These are phyloP conservation scores for Gasteruption jaculator DNA, from an alignment of 2,888 invertebrate genomes.

Conservation along the genomic window DNA sequence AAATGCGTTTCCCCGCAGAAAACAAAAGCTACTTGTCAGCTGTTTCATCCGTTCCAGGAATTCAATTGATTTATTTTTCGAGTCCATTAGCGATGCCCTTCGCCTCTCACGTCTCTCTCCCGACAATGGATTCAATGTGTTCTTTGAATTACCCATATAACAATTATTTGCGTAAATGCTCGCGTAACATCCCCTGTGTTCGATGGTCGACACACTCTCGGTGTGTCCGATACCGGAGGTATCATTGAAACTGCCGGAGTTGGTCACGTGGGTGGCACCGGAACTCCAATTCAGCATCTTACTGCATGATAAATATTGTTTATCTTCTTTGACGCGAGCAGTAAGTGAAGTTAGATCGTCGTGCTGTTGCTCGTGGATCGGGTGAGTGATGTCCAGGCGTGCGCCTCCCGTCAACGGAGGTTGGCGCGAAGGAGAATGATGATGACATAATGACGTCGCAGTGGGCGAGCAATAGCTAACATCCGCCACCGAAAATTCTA, in stretches of 20 bases:
- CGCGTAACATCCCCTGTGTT: conserved; percentile 9
- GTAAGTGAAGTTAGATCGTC: conserved; percentile 32
- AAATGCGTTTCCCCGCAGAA: too few species aligned
- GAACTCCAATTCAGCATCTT: conserved; percentile 42
- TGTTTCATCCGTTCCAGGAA: too few species aligned
- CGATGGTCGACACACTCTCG: conserved; percentile 3
- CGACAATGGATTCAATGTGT: too few species aligned
- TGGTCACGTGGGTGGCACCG: conserved; percentile 45
- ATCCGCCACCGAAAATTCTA: conserved; percentile 52
- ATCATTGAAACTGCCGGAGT: too few species aligned
- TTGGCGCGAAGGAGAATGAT: conserved; percentile 49
- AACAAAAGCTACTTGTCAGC: too few species aligned
- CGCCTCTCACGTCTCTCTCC: too few species aligned
- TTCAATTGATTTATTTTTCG: too few species aligned
- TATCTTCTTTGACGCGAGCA: conserved; percentile 33
- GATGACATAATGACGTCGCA: conserved; percentile 51
- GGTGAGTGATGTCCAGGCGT: conserved; percentile 48
- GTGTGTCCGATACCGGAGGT: conserved; percentile 1
- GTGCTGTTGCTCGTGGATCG: conserved; percentile 33
- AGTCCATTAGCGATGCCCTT: too few species aligned
- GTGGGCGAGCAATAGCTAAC: conserved; percentile 52
- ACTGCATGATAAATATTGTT: conserved; percentile 45
- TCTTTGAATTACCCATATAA: too few species aligned
- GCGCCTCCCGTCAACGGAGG: conserved; percentile 47
- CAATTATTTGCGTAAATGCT: too few species aligned